Base-by-base conservation (phyloP, 2,797 vertebrate genomes). In the Pseudochromis fuscus region DNA sequence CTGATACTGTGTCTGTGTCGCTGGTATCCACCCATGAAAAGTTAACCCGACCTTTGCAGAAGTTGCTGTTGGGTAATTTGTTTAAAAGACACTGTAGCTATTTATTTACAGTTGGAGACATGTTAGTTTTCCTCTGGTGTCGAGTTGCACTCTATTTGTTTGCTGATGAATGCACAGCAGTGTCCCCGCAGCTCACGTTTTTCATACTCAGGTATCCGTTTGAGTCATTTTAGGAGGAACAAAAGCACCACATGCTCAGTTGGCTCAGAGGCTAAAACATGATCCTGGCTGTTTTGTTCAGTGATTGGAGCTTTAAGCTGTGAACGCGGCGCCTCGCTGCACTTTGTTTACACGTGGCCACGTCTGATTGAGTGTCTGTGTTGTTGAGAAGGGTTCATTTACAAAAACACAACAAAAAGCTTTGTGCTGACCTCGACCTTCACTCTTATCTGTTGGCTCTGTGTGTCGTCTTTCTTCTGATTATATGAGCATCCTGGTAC, bases 261-360 rank as follows among this genome's bases (percentile, higher is more conserved):
- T 46, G 60, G 62, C 83, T 73, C 58, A 0, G 52, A 73, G 84
- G 74, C 65, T 1, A 80, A 85, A 81, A 89, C 77, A 58, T 24
- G 84, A 90, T 88, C 83, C 77, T 21, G 9, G 24, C 31, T 28
- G 67, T 58, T 81, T 75, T 81, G 84, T 86, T 84, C 64, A 0
- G 2, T 45, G 79, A 72, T 77, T 66, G 71, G 49, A 75, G 27
- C 62, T 56, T 73, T 42, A 59, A 78, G 66, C 61, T 46, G 49
- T 1, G 57, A 49, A 31, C 50, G 30, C 25, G 12, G 59, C 31
- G 72, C 69, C 72, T 63, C 24, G 23, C 70, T 76, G 67, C 76
- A 56, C 82, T 79, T 66, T 73, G 80, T 86, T 84, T 81, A 83
- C 79, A 65, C 69, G n/a, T n/a, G n/a, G n/a, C n/a, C n/a, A n/a